A percentile compares a stretch with the other conserved stretches of the same genome.
Conservation (phyloP, 2,888 invertebrate species). For the Hedya salicella region DNA sequence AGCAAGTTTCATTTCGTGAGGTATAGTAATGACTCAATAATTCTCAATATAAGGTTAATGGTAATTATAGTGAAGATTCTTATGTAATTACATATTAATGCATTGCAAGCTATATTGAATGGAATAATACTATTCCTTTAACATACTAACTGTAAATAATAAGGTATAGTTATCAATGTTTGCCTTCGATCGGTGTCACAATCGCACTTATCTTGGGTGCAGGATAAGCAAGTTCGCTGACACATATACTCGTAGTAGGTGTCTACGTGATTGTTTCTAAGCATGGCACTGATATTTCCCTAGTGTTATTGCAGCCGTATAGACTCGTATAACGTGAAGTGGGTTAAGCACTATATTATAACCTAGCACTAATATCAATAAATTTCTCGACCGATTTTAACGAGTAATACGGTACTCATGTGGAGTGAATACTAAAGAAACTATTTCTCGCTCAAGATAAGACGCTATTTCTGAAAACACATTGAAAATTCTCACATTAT, state of each 20-base stretch:
- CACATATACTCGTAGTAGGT: conserved; percentile 37
- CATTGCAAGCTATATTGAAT: conserved; percentile 17
- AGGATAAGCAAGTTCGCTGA: conserved; percentile 44
- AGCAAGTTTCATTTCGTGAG: neutral
- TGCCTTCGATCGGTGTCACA: conserved; percentile 40
- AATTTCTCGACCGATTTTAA: neutral
- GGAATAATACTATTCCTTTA: neutral
- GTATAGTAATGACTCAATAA: conserved; percentile 2
- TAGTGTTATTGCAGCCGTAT: conserved; percentile 22
- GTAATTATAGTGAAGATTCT: conserved; percentile 11
- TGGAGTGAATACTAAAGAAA: no score
- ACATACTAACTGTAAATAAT: neutral
- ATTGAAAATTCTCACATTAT: no score
- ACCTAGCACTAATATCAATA: neutral
- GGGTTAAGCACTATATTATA: conserved; percentile 11
- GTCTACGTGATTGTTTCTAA: conserved; percentile 29
- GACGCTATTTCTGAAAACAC: no score
- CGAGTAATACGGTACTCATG: neutral
- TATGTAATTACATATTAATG: conserved; percentile 25
- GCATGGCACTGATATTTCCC: conserved; percentile 31
- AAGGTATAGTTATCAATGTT: conserved; percentile 32
- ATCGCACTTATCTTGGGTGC: conserved; percentile 38
- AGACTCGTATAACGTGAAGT: conserved; percentile 8
- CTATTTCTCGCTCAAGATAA: no score
- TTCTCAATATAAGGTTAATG: conserved; percentile 1